Percentiles rank a stretch among this genome's conserved stretches.
Evolutionary conservation across 2,888 invertebrate genomes (phyloP).

Genomic region (Agrypnus murinus): DNA sequence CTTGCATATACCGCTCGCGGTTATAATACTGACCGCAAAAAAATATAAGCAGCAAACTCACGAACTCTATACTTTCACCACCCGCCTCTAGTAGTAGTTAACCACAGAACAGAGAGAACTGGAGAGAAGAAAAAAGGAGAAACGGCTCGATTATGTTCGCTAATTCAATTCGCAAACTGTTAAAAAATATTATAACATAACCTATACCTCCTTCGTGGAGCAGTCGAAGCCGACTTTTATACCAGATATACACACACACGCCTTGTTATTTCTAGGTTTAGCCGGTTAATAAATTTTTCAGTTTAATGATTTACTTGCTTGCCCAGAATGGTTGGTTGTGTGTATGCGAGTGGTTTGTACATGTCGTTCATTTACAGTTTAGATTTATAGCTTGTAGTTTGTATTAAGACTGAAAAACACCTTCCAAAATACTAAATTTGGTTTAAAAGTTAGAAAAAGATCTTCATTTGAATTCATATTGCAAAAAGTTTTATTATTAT

Average conservation of each 20-base stretch:
- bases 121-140: too few species aligned
- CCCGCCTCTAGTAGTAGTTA: slow-evolving; percentile 16
- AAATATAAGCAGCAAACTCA: slow-evolving; percentile 29
- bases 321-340: background rate
- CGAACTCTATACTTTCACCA: slow-evolving; percentile 36
- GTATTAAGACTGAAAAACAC: too few species aligned
- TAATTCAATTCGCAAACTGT: slow-evolving; percentile 33
- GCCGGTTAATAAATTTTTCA: slow-evolving; percentile 21
- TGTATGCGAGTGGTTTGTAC: background rate
- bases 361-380: slow-evolving; percentile 25
- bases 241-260: slow-evolving; percentile 18
- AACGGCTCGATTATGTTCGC: background rate
- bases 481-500: too few species aligned
- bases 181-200: slow-evolving; percentile 12
- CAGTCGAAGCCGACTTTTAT: slow-evolving; percentile 8
- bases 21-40: slow-evolving; percentile 10
- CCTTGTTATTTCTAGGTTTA: slow-evolving; percentile 23
- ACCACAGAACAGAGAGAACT: too few species aligned
- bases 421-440: too few species aligned
- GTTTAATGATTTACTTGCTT: slow-evolving; percentile 29
- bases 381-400: slow-evolving; percentile 28
- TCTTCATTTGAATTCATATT: too few species aligned
- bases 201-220: slow-evolving; percentile 11
- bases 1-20: slow-evolving; percentile 6
- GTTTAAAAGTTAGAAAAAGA: too few species aligned